Evolutionary conservation across 2,797 vertebrate genomes (phyloP), one percentile per base, ranked within the genome.

Genomic region (Apodemus agrarius): DNA sequence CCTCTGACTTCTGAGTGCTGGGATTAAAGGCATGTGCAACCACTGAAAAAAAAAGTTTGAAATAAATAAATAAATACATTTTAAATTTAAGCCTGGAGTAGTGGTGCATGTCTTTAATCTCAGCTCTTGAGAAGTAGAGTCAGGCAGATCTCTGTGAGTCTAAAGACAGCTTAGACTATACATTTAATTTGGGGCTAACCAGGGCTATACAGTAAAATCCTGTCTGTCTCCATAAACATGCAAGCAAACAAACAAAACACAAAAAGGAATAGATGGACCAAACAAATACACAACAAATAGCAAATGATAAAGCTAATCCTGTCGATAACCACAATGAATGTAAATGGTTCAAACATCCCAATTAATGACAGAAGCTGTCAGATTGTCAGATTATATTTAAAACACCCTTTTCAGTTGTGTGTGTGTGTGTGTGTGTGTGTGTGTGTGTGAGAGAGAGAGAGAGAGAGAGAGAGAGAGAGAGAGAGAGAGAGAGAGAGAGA

Each of bases 281-380:
- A 59, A 81, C 12, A 93, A 91, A 76, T 13, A 89, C 3, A 85
- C 74, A 76, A 54, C 61, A 95, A 93, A 94, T 6, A 63, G 26
- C 24, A 91, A 49, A 91, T 43, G n/a, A 79, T n/a, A 90, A 63
- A 86, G 3, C 26, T 40, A 84, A 94, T 31, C 12, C n/a, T 34
- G 75, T 49, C 52, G 57, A 91, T 89, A 69, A 88, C 17, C 29
- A 80, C 49, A 88, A 91, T 81, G 57, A 92, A 75, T 63, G 21
- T 34, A 94, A 83, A 94, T n/a, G 31, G 10, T 57, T 80, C 75
- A 91, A 92, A 83, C 17, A 86, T 14, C 12, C 3, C 69, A 83
- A 65, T 80, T 80, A 92, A 94, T 94, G 72, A 40, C 11, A 80
- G 34, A 90, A 67, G 31, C 76, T 46, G 46, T 46, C 46, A 46